These are phyloP conservation scores for Chironomus riparius DNA, from an alignment of 2,888 invertebrate species.

Conservation along the genomic window DNA sequence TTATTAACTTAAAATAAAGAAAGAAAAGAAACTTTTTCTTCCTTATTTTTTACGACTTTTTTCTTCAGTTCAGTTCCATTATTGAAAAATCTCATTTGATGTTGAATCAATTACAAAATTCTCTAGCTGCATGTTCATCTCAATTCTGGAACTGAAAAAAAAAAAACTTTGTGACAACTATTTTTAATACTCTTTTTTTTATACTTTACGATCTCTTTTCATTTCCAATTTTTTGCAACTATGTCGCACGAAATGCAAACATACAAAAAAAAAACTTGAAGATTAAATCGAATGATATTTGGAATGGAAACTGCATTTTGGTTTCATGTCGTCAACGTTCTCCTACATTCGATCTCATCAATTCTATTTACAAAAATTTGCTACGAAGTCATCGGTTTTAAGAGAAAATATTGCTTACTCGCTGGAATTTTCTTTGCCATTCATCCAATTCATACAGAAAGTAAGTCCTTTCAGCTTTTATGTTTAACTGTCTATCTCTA, in stretches of 20 bases:
- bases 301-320: constrained; percentile 59
- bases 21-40: no score
- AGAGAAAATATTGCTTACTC: constrained; percentile 53
- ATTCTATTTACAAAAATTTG: constrained; percentile 62
- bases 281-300: constrained; percentile 63
- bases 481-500: constrained; percentile 33
- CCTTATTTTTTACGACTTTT: background rate
- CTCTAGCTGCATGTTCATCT: background rate
- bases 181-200: background rate
- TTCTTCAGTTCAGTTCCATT: background rate
- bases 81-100: background rate
- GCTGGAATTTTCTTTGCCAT: constrained; percentile 71
- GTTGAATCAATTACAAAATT: background rate
- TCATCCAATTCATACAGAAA: constrained; percentile 79
- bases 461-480: background rate
- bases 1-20: no score
- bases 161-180: background rate
- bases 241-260: background rate
- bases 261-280: constrained; percentile 33
- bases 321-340: constrained; percentile 72
- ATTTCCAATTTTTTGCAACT: no score
- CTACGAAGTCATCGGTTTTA: constrained; percentile 56
- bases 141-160: background rate
- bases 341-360: constrained; percentile 65
- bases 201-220: constrained; percentile 31